phyloP scores from a whole-genome alignment of 1,140 invertebrate species.

The Drosophila paulistorum region DNA sequence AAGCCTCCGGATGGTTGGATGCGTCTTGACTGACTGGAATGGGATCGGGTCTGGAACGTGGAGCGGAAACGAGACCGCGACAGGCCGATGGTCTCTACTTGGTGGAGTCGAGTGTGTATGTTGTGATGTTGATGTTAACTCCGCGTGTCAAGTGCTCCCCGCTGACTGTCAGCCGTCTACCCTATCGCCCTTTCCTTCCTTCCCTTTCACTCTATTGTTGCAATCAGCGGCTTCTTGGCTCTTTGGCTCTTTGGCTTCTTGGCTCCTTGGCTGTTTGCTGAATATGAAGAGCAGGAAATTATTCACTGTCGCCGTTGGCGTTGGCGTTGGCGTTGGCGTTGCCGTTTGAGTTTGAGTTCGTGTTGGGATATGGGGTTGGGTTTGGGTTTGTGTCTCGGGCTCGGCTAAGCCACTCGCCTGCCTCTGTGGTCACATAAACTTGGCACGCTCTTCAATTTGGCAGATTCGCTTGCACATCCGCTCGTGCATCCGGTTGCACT shows the following conservation, averaged over 20 bases:
- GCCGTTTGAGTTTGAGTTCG: neutral
- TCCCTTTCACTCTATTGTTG: neutral
- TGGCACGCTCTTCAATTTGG: constrained; percentile 16
- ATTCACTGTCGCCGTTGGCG: constrained; percentile 15
- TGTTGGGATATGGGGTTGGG: neutral
- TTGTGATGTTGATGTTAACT: constrained; percentile 15
- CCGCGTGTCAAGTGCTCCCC: constrained; percentile 15
- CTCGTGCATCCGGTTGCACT: constrained; percentile 21
- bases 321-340: neutral
- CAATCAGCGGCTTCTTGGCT: constrained; percentile 5
- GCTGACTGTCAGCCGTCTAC: constrained; percentile 2
- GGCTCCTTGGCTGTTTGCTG: neutral
- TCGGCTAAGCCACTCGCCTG: neutral
- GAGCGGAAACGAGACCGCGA: neutral
- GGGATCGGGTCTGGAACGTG: neutral
- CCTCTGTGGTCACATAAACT: constrained; percentile 13
- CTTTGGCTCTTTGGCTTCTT: neutral
- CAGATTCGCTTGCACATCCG: constrained; percentile 21
- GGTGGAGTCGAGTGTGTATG: constrained; percentile 14
- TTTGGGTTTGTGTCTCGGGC: neutral
- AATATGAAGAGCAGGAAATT: constrained; percentile 20
- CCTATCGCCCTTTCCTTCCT: neutral
- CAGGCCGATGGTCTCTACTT: neutral
- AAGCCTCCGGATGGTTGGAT: constrained; percentile 13
- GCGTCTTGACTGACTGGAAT: constrained; percentile 10